Evolutionary conservation across 2,113 vertebrate genomes (phyloP).

Genomic region (Microcebus tavaratra): DNA sequence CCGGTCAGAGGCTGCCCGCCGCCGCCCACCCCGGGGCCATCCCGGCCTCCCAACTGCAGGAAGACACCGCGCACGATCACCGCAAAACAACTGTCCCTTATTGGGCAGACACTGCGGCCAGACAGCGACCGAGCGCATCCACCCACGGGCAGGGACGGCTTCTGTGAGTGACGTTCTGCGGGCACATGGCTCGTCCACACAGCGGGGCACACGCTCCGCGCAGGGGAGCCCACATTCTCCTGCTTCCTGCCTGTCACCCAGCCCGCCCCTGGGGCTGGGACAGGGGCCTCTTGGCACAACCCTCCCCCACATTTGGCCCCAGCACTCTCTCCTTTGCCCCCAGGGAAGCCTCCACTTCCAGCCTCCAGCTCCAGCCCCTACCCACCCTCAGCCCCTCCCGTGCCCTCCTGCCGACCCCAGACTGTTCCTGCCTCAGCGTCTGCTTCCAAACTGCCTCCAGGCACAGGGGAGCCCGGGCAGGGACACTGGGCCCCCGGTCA

Average conservation of each 20-base stretch:
- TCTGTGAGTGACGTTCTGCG: background rate
- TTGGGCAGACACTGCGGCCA: rapidly evolving
- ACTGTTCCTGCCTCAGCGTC: background rate
- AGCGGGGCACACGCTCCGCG: too few relatives aligned
- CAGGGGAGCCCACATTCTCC: too few relatives aligned
- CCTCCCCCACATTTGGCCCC: background rate
- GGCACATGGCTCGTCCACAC: rapidly evolving
- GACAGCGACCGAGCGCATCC: rapidly evolving
- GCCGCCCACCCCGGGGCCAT: background rate
- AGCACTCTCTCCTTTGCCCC: background rate
- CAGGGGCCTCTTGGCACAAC: too few relatives aligned
- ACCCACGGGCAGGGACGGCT: rapidly evolving
- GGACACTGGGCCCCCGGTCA: background rate
- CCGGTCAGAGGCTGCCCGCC: background rate
- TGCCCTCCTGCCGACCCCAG: background rate
- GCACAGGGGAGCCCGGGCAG: background rate
- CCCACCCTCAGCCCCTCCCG: background rate
- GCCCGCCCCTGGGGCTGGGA: too few relatives aligned
- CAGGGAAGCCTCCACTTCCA: background rate
- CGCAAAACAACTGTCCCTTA: too few relatives aligned
- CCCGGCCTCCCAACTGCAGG: background rate
- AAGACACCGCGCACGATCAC: background rate
- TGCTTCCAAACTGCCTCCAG: background rate
- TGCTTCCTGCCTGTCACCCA: background rate
- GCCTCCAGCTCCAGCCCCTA: background rate